Conservation (phyloP, 2,888 invertebrate genomes). For the Mongoloraphidia duomilia region DNA sequence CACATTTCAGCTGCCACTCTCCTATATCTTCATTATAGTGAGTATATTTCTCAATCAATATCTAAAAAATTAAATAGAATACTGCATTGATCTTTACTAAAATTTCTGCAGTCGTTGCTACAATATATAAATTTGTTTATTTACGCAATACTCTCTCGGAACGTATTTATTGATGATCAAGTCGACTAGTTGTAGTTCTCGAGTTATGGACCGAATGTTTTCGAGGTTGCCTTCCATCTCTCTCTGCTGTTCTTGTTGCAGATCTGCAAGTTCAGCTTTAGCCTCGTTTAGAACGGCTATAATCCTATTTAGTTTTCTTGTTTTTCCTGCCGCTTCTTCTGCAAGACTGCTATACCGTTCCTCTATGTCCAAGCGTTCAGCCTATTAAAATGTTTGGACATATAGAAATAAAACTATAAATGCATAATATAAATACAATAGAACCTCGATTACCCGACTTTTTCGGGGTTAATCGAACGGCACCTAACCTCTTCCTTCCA, state of each 20-base stretch:
- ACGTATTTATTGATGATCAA: conserved; percentile 85
- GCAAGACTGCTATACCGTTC: conserved; percentile 89
- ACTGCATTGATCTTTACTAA: too few species aligned
- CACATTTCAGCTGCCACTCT: conserved; percentile 95
- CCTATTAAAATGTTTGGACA: conserved; percentile 31
- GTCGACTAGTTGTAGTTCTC: conserved; percentile 84
- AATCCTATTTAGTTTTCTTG: conserved; percentile 80
- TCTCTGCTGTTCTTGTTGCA: conserved; percentile 87
- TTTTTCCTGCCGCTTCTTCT: conserved; percentile 87
- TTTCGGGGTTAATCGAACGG: too few species aligned
- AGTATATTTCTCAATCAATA: conserved; percentile 78
- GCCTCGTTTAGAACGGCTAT: conserved; percentile 76
- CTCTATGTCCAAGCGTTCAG: conserved; percentile 84
- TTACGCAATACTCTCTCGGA: conserved; percentile 81
- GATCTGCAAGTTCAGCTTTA: conserved; percentile 70
- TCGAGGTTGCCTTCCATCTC: conserved; percentile 95
- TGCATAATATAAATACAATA: too few species aligned
- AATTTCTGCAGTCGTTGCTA: too few species aligned
- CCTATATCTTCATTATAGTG: conserved; percentile 98
- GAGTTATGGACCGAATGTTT: conserved; percentile 74
- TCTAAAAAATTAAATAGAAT: conserved; percentile 31
- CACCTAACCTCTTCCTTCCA: too few species aligned
- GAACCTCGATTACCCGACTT: too few species aligned
- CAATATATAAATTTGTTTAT: conserved; percentile 7
- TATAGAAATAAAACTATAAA: too few species aligned